Evolutionary conservation across 2,113 vertebrate species (phyloP), one percentile per base, ranked within the genome.

Genomic region (Muscicapa adusta): DNA sequence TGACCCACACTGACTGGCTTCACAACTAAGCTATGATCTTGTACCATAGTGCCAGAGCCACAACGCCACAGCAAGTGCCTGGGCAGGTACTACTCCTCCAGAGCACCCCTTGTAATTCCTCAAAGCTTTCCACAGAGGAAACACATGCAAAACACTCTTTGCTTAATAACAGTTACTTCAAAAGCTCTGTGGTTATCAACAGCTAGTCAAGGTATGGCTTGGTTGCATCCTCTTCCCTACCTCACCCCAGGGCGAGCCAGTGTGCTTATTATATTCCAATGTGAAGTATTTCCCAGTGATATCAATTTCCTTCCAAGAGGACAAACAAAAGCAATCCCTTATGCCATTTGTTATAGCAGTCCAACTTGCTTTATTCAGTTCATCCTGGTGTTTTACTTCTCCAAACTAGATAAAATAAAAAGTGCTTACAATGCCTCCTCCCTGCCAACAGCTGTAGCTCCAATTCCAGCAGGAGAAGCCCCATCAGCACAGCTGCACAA

Each of bases 21-120:
- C 1, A 3, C 43, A 53, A 38, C 8, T 3, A 3, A 36, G n/a
- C 61, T 47, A 10, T 5, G 9, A 54, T 12, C n/a, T 48, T 16
- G 13, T 51, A 28, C 25, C 5, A 4, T 24, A 48, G 29, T 1
- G 6, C 29, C 56, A 29, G 50, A 75, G 33, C 47, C 51, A 19
- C 47, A 53, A 4, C 0, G 0, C n/a, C 28, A 12, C 31, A 65
- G 47, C 33, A 6, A 14, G 31, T 2, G 2, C 22, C 36, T 33
- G 1, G 0, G 22, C 26, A 17, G 61, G 33, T 54, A 50, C 48
- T 0, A 0, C 43, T 67, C 14, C 33, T 54, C 31, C 2, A 1
- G 19, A 78, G 15, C 2, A 14, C 5, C 19, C 38, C 43, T 33
- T 22, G 24, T 28, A 53, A 65, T 40, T 51, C 66, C 36, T 66